Conservation (phyloP, 23 tunicate genomes). For the Clavelina lepadiformis region DNA sequence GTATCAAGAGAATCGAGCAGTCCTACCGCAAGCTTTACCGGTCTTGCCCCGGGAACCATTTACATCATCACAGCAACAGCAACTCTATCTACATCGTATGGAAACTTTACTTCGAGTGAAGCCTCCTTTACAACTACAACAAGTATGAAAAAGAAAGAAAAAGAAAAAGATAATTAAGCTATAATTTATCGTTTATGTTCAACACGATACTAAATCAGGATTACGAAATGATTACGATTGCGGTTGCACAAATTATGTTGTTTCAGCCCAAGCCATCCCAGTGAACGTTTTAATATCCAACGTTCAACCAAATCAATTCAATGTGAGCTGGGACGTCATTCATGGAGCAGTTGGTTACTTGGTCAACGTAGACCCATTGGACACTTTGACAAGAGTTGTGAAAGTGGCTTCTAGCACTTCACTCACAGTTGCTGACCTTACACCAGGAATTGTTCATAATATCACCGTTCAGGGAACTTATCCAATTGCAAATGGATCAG, state of each 20-base stretch:
- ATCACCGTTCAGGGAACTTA: slow-evolving; percentile 9
- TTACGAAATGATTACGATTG: too few relatives aligned
- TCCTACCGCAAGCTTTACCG: not conserved
- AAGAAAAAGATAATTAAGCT: too few relatives aligned
- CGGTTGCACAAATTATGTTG: too few relatives aligned
- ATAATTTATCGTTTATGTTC: too few relatives aligned
- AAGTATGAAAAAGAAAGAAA: too few relatives aligned
- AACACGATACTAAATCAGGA: too few relatives aligned
- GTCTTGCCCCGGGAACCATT: not conserved
- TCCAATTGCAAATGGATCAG: slow-evolving; percentile 2
- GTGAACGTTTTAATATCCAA: slow-evolving; percentile 2
- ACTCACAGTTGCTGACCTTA: not conserved
- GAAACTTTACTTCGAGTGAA: slow-evolving; percentile 10
- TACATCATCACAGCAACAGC: slow-evolving; percentile 5
- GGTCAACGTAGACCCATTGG: not conserved
- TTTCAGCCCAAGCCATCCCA: slow-evolving; percentile 21
- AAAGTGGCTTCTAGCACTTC: not conserved
- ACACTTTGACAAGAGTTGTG: not conserved
- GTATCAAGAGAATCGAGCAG: not conserved
- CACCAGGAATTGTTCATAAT: slow-evolving; percentile 10
- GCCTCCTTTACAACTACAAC: not conserved
- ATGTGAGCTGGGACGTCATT: slow-evolving; percentile 14
- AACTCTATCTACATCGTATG: not conserved
- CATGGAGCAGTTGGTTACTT: slow-evolving; percentile 21
- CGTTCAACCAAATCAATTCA: slow-evolving; percentile 5